Evolutionary conservation across 2,888 invertebrate species (phyloP).

Genomic region (Mesochorus sp.): DNA sequence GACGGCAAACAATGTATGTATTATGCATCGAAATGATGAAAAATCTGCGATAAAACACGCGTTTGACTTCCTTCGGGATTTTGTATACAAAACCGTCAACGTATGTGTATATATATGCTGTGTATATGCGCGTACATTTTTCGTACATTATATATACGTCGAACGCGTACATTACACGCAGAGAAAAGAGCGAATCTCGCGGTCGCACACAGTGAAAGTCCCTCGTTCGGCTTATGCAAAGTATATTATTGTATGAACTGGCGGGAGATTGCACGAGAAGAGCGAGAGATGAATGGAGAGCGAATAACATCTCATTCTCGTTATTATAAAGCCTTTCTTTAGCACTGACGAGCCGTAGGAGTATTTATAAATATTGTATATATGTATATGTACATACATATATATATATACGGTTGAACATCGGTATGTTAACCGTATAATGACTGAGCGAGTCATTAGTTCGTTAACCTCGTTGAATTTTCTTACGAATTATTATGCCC

Average conservation of each 20-base stretch:
- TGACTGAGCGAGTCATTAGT: not conserved
- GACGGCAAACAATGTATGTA: constrained; percentile 3
- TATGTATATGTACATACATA: not conserved
- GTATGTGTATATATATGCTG: not conserved
- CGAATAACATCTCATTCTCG: constrained; percentile 30
- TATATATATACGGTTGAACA: not conserved
- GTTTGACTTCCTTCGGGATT: constrained; percentile 31
- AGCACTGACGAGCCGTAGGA: constrained; percentile 24
- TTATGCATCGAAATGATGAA: constrained; percentile 18
- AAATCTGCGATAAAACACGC: constrained; percentile 30
- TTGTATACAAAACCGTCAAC: not conserved
- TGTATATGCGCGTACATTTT: not conserved
- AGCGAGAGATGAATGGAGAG: constrained; percentile 13
- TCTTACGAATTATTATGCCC: not conserved
- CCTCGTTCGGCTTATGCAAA: constrained; percentile 52
- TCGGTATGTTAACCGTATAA: not conserved
- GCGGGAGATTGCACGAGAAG: constrained; percentile 15
- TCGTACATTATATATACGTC: not conserved
- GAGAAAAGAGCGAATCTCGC: constrained; percentile 47
- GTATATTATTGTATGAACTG: constrained; percentile 35
- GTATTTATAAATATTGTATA: no score
- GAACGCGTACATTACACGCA: constrained; percentile 26
- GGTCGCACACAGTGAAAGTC: constrained; percentile 52
- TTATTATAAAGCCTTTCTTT: constrained; percentile 28
- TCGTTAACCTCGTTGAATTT: not conserved